Conservation (phyloP, 2,113 vertebrate species). For the Dicerorhinus sumatrensis region DNA sequence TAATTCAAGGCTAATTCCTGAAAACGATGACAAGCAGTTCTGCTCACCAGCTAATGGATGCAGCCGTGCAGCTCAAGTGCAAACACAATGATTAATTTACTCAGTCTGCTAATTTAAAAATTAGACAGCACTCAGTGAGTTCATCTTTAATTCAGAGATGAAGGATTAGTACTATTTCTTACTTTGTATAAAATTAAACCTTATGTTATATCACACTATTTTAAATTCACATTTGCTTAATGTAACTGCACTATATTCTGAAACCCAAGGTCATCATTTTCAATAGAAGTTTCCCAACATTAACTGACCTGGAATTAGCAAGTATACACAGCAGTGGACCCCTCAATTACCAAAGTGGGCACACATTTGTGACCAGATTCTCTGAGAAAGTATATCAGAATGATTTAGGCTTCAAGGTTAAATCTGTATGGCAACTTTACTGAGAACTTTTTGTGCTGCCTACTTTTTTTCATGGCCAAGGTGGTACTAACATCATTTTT, state of each 20-base stretch:
- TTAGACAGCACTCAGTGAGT: not conserved
- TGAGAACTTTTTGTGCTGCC: not conserved
- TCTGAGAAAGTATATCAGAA: not conserved
- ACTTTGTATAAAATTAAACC: not conserved
- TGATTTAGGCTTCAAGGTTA: not conserved
- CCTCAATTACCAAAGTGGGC: not conserved
- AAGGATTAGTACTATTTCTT: not conserved
- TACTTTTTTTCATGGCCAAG: not conserved
- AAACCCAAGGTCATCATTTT: slow-evolving; percentile 28
- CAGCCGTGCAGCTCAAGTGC: not conserved
- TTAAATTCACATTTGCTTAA: not conserved
- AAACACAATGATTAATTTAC: not conserved
- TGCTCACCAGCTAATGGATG: not conserved
- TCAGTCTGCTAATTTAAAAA: not conserved
- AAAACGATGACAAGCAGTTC: not conserved
- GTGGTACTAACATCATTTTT: not conserved
- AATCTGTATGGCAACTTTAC: not conserved
- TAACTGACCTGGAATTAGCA: slow-evolving; percentile 13
- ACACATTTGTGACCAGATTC: not conserved
- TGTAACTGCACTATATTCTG: not conserved
- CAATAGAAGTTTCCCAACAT: not conserved
- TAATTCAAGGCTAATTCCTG: not conserved
- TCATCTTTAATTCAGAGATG: not conserved
- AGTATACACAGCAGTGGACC: not conserved
- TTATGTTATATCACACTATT: not conserved